Conservation (phyloP, 2,888 invertebrate species). For the Polydrusus tereticollis region DNA sequence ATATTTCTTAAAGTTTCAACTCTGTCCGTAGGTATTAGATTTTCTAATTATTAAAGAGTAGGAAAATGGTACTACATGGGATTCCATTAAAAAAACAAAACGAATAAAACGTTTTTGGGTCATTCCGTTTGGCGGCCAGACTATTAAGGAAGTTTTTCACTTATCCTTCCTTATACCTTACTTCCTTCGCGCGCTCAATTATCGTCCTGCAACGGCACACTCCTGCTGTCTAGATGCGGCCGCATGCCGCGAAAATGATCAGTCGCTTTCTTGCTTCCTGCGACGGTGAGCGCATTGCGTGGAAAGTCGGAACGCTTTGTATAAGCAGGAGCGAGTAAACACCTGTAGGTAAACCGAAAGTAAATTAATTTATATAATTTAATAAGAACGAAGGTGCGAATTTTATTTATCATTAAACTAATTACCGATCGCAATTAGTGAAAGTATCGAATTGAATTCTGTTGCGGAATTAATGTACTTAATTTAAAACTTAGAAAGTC, state of each 20-base stretch:
- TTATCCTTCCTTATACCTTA: conserved; percentile 4
- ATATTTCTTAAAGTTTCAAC: no score
- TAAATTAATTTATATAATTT: neutral
- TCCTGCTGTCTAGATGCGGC: neutral
- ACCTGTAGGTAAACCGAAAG: conserved; percentile 5
- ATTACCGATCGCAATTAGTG: neutral
- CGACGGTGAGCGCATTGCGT: neutral
- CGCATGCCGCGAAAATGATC: conserved; percentile 18
- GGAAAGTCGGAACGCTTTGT: neutral
- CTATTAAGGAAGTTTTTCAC: conserved; percentile 12
- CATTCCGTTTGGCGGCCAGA: no score
- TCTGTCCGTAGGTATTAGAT: no score
- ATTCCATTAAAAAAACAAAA: no score
- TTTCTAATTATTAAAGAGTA: no score
- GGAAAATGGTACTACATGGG: no score
- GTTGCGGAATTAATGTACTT: neutral
- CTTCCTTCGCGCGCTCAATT: conserved; percentile 9
- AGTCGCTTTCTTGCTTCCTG: conserved; percentile 20
- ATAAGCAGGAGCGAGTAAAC: neutral
- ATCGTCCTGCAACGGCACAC: conserved; percentile 5
- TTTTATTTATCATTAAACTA: neutral
- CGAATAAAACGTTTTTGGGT: no score
- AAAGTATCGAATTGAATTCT: neutral
- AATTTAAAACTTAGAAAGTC: neutral
- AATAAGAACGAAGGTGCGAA: neutral